These are phyloP conservation scores for Lepidurus packardi DNA, from an alignment of 1,140 invertebrate species.

Conservation along the genomic window DNA sequence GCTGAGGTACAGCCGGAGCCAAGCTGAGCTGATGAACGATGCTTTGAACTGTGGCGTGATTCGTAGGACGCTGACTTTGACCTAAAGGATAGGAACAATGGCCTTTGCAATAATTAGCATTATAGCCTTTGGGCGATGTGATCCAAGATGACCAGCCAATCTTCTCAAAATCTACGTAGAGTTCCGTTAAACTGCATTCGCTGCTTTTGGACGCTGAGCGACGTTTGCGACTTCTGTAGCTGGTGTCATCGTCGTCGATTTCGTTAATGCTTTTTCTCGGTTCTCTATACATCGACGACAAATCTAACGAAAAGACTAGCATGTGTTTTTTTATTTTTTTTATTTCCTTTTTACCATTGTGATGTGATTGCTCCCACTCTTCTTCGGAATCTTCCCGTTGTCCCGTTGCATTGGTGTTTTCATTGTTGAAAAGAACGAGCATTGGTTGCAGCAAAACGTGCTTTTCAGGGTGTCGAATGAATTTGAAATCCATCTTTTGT, in stretches of 20 bases:
- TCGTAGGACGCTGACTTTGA: slow-evolving; percentile 51
- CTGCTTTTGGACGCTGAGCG: neutral
- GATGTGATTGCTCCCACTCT: neutral
- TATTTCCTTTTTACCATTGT: neutral
- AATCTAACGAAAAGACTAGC: neutral
- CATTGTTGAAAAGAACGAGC: slow-evolving; percentile 31
- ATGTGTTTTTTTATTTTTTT: neutral
- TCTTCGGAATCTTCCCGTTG: neutral
- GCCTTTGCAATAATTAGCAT: slow-evolving; percentile 43
- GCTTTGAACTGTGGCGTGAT: slow-evolving; percentile 53
- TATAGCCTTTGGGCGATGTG: slow-evolving; percentile 46
- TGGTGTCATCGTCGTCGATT: neutral
- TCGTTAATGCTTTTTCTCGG: neutral
- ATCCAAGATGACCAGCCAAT: slow-evolving; percentile 50
- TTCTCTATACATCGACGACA: neutral
- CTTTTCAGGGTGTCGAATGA: slow-evolving; percentile 24
- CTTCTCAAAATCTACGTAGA: slow-evolving; percentile 47
- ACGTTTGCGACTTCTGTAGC: neutral
- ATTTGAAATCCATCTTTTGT: slow-evolving; percentile 16
- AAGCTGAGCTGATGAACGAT: slow-evolving; percentile 49
- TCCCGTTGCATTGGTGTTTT: neutral
- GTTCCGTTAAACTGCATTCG: slow-evolving; percentile 38
- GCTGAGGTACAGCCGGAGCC: slow-evolving; percentile 38
- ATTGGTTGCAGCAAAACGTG: slow-evolving; percentile 28
- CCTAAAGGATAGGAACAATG: slow-evolving; percentile 50